Conservation (phyloP, 2,113 vertebrate species). For the Girardinichthys multiradiatus region DNA sequence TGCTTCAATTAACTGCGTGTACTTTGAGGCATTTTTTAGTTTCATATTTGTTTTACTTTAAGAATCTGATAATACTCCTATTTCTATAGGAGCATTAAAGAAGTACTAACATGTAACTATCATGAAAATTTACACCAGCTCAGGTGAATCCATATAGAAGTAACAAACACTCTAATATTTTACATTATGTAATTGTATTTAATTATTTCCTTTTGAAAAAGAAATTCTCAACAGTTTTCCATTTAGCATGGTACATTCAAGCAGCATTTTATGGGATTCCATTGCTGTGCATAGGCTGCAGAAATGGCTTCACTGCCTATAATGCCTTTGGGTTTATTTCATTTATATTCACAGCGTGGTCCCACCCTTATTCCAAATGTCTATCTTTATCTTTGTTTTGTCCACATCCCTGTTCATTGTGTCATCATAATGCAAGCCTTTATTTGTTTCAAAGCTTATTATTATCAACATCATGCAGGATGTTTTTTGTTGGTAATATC, state of each 20-base stretch:
- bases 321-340: constrained; percentile 19
- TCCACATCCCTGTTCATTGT: constrained; percentile 33
- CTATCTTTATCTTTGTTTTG: constrained; percentile 13
- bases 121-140: constrained; percentile 30
- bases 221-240: constrained; percentile 19
- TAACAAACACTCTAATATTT: constrained; percentile 1
- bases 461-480: constrained; percentile 5
- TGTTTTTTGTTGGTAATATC: background rate
- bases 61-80: constrained; percentile 15
- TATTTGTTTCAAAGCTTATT: constrained; percentile 22
- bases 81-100: background rate
- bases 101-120: background rate
- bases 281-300: background rate
- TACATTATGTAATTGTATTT: constrained; percentile 2
- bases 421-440: constrained; percentile 19
- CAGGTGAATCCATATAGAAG: constrained; percentile 21
- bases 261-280: constrained; percentile 4
- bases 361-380: constrained; percentile 10
- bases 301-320: constrained; percentile 12
- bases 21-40: background rate
- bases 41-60: background rate
- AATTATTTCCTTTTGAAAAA: constrained; percentile 3
- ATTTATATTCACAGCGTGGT: constrained; percentile 24
- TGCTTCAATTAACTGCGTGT: background rate
- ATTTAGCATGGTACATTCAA: constrained; percentile 7